Conservation (phyloP, 2,888 invertebrate species). For the Diarsia rubi region DNA sequence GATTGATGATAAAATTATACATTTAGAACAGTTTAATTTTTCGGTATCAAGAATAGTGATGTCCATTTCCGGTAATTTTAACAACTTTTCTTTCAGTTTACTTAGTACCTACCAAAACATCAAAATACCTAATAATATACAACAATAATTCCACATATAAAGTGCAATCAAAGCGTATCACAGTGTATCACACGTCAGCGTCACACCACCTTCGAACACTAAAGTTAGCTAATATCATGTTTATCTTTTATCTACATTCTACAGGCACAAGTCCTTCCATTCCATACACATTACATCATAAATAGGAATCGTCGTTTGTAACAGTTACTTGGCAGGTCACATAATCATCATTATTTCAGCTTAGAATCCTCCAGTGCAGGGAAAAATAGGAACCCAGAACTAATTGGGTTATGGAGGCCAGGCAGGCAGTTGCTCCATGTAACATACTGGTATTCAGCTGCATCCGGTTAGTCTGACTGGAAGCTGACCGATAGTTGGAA, state of each 20-base stretch:
- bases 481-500: not conserved
- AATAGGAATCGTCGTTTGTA: not conserved
- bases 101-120: not conserved
- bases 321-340: not conserved
- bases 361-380: not conserved
- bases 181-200: too few species aligned
- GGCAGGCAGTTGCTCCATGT: not conserved
- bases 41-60: not conserved
- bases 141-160: not conserved
- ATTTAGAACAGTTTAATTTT: not conserved
- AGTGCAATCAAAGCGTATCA: constrained; percentile 7
- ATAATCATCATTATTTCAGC: not conserved
- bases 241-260: not conserved
- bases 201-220: constrained; percentile 2
- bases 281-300: not conserved
- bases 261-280: constrained; percentile 15
- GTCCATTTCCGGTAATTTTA: not conserved
- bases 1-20: not conserved
- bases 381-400: not conserved
- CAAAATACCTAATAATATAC: not conserved
- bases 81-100: not conserved
- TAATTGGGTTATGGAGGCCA: not conserved
- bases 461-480: not conserved
- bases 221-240: constrained; percentile 12
- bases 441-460: not conserved